Base-by-base conservation (phyloP, 2,888 invertebrate genomes). In the Arenicola marina region DNA sequence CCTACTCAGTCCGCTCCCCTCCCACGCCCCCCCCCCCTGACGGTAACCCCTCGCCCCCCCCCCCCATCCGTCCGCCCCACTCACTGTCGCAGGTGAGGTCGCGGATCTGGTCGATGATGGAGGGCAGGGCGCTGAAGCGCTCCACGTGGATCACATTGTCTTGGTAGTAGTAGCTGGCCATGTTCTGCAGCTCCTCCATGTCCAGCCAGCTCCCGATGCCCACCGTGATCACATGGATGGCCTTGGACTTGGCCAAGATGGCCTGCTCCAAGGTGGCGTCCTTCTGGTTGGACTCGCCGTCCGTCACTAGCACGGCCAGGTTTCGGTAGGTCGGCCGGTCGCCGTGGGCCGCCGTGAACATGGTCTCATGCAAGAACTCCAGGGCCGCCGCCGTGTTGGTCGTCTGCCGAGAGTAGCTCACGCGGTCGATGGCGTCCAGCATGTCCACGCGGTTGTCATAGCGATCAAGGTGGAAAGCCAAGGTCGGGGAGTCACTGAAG, bases 391-490 rank as follows among this genome's bases (percentile, higher is more conserved):
- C 59, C 11, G 59, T 59, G 38, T 59, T 59, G 1, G 59, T 59
- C 11, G 34, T 59, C 4, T 33, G 26, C 33, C 33, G 4, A 18
- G 24, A 33, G 59, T 59, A 59, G 15, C 4, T n/a, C 15, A 59
- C 4, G 15, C 32, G 7, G 15, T 53, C 15, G 15, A 53, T 24
- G 4, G 53, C 53, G 32, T 32, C 15, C 29, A 32, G 11, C 53
- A 53, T 53, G 53, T 7, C 7, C 4, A 1, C 31, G 26, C 45
- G 46, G 18, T 62, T 74, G 0, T 24, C 55, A 67, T 73, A 74
- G 15, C 62, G 55, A 65, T 77, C 75, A 48, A 80, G 67, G 3
- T 78, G 70, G 68, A 80, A 80, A 62, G 73, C 70, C 2, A 76
- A 66, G 34, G 69, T 63, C 7, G 79, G 71, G 11, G 45, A 59